A percentile compares a stretch with the other conserved stretches of the same genome.
Conservation (phyloP, 1,140 invertebrate species). For the Lineus longissimus region DNA sequence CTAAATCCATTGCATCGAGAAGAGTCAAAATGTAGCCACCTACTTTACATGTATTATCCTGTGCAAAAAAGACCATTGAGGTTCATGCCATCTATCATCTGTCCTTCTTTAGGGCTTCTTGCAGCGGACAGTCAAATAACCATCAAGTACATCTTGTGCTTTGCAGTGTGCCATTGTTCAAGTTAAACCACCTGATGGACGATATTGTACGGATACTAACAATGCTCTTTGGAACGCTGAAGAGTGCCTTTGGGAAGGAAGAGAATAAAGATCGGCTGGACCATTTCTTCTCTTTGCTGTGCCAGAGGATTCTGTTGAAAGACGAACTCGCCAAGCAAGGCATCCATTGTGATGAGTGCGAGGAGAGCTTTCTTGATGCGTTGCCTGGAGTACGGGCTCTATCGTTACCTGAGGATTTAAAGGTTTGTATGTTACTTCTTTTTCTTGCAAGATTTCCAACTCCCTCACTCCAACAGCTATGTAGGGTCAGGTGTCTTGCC, state of each 20-base stretch:
- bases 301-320: conserved; percentile 16
- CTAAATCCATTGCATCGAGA: no score
- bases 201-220: conserved; percentile 24
- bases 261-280: conserved; percentile 18
- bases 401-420: conserved; percentile 19
- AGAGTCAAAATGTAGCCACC: no score
- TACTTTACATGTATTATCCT: no score
- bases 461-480: no score
- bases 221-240: conserved; percentile 27
- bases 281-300: conserved; percentile 22
- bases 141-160: no score
- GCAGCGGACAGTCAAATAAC: no score
- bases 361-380: conserved; percentile 6
- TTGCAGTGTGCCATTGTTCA: conserved; percentile 13
- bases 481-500: no score
- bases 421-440: conserved; percentile 23
- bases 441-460: no score
- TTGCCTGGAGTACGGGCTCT: conserved; percentile 18
- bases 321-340: conserved; percentile 1
- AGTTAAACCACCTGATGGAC: conserved; percentile 17
- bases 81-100: no score
- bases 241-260: conserved; percentile 18
- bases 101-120: background rate
- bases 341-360: background rate
- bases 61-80: no score